phyloP scores from a whole-genome alignment of 2,797 vertebrate species.

The Tarsius wallacei region DNA sequence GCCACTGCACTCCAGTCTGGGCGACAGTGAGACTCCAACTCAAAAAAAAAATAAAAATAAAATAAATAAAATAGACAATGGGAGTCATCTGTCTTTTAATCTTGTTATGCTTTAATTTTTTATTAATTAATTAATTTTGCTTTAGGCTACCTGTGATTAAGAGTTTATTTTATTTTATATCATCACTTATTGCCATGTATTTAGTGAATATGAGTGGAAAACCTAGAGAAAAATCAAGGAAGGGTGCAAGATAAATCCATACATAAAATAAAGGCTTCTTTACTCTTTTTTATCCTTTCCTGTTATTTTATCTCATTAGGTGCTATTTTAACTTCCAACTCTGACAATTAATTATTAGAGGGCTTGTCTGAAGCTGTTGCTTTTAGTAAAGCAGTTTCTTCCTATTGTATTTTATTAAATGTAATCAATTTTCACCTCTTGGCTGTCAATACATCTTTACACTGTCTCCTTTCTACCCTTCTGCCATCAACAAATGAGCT shows the following conservation, averaged over 20 bases:
- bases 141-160: too few species aligned
- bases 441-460: slow-evolving; percentile 17
- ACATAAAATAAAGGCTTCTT: background rate
- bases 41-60: too few species aligned
- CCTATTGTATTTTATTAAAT: slow-evolving; percentile 77
- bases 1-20: too few species aligned
- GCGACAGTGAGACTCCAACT: too few species aligned
- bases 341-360: slow-evolving; percentile 82
- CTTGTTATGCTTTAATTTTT: slow-evolving; percentile 13
- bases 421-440: slow-evolving; percentile 72
- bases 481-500: slow-evolving; percentile 66
- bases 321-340: slow-evolving; percentile 35
- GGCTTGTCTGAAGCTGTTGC: slow-evolving; percentile 71
- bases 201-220: background rate
- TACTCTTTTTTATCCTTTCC: background rate
- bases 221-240: background rate
- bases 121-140: too few species aligned
- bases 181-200: background rate
- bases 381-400: slow-evolving; percentile 78
- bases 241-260: background rate
- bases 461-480: slow-evolving; percentile 62
- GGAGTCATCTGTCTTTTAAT: background rate
- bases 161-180: background rate
- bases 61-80: too few species aligned
- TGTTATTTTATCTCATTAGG: slow-evolving; percentile 33